Evolutionary conservation across 2,113 vertebrate genomes (phyloP), one percentile per base, ranked within the genome.

Genomic region (Ranitomeya variabilis): DNA sequence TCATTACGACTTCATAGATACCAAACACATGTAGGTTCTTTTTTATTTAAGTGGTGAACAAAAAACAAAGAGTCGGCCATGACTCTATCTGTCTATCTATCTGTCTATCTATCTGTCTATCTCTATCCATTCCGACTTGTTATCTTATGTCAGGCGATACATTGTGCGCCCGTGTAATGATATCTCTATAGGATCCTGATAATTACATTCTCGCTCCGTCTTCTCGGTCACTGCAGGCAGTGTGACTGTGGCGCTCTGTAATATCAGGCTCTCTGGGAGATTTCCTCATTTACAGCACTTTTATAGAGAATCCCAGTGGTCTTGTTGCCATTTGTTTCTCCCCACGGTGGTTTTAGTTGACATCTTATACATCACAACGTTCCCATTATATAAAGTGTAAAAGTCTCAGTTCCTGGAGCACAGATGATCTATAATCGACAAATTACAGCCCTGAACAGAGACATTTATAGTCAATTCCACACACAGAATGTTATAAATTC

Each of bases 221-320:
- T 51, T 21, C 45, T 52, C 73, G 10, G 37, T 18, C 73, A 0
- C 73, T 52, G 73, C 45, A 31, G 73, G 37, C 14, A 21, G 45
- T 52, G 26, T 74, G 14, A 23, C 4, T 74, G 31, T 8, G 51
- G 7, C 12, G 45, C 6, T 15, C 45, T 21, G 73, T 76, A 15
- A 76, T 51, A 45, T 51, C 37, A 37, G 31, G 45, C 18, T 15
- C 26, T 71, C 69, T 71, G 67, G 2, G 69, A 31, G 1, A 10
- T 76, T 52, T 52, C 18, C 45, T 76, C 37, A 76, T 76, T 52
- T 76, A 76, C 73, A 76, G 73, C 73, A 21, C 51, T 52, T 76
- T 51, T 76, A 52, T 52, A 4, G 73, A 76, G 71, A 51, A 52
- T 76, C 73, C 37, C 37, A 5, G 16, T 51, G 73, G 37, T 76